Percentiles rank a stretch among this genome's conserved stretches.
Evolutionary conservation across 2,113 vertebrate genomes (phyloP).

Genomic region (Sinocyclocheilus grahami): DNA sequence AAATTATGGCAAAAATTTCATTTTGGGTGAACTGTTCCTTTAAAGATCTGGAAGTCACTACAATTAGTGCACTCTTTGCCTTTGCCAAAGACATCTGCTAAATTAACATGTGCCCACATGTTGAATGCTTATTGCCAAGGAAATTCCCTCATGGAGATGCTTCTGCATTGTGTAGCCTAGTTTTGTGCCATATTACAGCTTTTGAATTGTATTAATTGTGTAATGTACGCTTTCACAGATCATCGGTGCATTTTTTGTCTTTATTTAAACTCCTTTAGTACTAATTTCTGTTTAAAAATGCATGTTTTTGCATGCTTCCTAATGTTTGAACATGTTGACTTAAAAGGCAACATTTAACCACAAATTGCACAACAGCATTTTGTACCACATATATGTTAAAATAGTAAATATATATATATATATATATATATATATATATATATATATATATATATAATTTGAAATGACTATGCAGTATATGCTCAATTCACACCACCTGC

Average conservation of each 20-base stretch:
- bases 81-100: not conserved
- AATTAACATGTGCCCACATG: not conserved
- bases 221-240: not conserved
- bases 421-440: not conserved
- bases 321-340: not conserved
- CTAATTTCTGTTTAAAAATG: too few relatives aligned
- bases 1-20: not conserved
- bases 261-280: too few relatives aligned
- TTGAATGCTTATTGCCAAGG: not conserved
- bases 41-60: not conserved
- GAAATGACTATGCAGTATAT: conserved; percentile 30
- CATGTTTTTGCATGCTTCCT: not conserved
- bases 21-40: not conserved
- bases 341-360: not conserved
- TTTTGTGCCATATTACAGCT: not conserved
- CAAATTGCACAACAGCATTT: not conserved
- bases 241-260: not conserved
- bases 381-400: not conserved
- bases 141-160: not conserved
- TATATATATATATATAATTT: conserved; percentile 32
- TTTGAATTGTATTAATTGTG: not conserved
- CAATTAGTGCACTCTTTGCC: not conserved
- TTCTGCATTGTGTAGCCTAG: too few relatives aligned
- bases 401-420: too few relatives aligned
- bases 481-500: conserved; percentile 39